phyloP scores from a whole-genome alignment of 37 sponge, comb jelly and placozoan species.

The Axinella damicornis region DNA sequence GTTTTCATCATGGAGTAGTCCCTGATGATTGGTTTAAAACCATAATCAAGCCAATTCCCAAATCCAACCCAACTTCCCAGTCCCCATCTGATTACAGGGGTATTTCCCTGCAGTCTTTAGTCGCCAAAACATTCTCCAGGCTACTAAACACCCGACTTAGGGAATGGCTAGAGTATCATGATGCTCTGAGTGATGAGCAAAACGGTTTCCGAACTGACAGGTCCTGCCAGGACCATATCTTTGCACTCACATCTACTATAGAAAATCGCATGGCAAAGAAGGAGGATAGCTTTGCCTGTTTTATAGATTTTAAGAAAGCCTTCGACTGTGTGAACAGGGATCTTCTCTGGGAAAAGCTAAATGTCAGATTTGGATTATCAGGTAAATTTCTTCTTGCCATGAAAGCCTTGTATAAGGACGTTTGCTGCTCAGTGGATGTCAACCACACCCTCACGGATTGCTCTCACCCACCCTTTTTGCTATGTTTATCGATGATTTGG shows the following conservation, averaged over 20 bases:
- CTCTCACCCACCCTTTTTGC: too few relatives aligned
- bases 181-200: constrained; percentile 4
- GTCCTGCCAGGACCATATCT: constrained; percentile 5
- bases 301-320: constrained; percentile 4
- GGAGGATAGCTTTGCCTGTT: neutral
- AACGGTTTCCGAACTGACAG: constrained; percentile 19
- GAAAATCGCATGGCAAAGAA: neutral
- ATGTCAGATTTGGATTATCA: neutral
- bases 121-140: neutral
- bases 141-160: neutral
- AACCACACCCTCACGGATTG: neutral
- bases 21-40: neutral
- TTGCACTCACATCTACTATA: neutral
- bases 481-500: too few relatives aligned
- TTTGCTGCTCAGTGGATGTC: neutral
- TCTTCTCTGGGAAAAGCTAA: neutral
- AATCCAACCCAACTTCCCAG: neutral
- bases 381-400: neutral
- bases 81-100: neutral
- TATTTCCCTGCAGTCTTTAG: neutral
- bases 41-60: neutral
- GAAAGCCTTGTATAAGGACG: neutral
- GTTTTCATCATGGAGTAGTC: neutral
- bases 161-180: neutral
- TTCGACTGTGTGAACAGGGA: neutral